phyloP scores from a whole-genome alignment of 2,113 vertebrate genomes.

The Boulengeromyrus knoepffleri region DNA sequence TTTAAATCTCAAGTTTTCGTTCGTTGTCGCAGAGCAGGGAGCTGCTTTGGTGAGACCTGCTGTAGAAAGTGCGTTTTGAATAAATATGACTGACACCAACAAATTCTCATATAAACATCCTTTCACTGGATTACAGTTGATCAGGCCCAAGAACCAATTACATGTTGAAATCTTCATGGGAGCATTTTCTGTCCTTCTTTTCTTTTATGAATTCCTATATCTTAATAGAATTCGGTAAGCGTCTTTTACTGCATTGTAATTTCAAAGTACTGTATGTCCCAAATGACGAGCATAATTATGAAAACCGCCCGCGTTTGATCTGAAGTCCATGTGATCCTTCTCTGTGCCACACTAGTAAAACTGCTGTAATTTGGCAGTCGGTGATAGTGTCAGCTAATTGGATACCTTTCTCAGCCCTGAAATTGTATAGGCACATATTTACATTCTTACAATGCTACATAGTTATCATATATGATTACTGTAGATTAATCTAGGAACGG shows the following conservation, averaged over 20 bases:
- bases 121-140: constrained; percentile 13
- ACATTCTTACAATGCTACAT: background rate
- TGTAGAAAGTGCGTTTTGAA: background rate
- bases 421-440: background rate
- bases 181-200: background rate
- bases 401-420: background rate
- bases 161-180: constrained; percentile 6
- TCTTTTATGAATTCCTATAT: constrained; percentile 2
- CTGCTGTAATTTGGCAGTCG: background rate
- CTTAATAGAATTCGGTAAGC: background rate
- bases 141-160: constrained; percentile 12
- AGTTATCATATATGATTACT: background rate
- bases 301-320: background rate
- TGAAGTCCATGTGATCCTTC: background rate
- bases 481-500: background rate
- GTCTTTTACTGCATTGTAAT: constrained; percentile 13
- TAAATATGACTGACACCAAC: background rate
- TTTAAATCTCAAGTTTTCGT: background rate
- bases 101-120: background rate
- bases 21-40: background rate
- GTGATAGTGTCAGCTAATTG: background rate
- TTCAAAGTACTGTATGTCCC: background rate
- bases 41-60: background rate
- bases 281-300: background rate
- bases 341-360: background rate